Evolutionary conservation across 2,797 vertebrate genomes (phyloP).

Genomic region (Cyclopterus lumpus): DNA sequence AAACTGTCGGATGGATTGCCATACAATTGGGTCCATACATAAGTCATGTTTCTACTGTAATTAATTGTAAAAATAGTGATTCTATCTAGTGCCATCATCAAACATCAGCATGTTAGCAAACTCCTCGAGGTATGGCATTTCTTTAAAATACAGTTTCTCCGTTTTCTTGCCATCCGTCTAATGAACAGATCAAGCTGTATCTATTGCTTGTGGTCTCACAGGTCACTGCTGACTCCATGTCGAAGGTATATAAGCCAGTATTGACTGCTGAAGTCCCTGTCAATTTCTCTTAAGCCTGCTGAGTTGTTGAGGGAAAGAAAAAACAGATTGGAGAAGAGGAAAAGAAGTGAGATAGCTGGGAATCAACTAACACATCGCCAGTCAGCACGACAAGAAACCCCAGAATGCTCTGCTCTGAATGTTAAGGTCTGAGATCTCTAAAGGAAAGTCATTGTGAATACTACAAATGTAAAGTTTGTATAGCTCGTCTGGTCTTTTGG

Average conservation of each 20-base stretch:
- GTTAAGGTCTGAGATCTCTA: conserved; percentile 27
- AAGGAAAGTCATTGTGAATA: conserved; percentile 10
- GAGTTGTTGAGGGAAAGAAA: conserved; percentile 38
- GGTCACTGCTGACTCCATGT: conserved; percentile 55
- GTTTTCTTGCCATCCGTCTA: background rate
- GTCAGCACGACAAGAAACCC: conserved; percentile 50
- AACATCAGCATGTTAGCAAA: background rate
- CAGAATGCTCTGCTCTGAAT: conserved; percentile 11
- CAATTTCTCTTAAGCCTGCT: conserved; percentile 60
- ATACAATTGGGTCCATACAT: background rate
- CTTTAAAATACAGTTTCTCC: background rate
- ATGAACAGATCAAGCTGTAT: conserved; percentile 21
- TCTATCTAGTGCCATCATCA: too few species aligned
- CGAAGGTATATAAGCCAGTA: conserved; percentile 49
- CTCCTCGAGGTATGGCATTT: background rate
- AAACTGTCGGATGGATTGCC: background rate
- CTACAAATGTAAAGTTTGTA: conserved; percentile 32
- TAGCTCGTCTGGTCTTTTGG: conserved; percentile 24
- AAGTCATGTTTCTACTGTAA: background rate
- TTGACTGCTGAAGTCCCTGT: conserved; percentile 60
- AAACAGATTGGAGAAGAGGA: conserved; percentile 6
- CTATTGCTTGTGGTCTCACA: conserved; percentile 25
- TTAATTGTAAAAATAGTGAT: background rate
- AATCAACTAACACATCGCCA: conserved; percentile 32
- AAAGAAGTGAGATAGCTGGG: conserved; percentile 12